Conservation (phyloP, 2,888 invertebrate genomes). For the Strigamia transsilvanica region DNA sequence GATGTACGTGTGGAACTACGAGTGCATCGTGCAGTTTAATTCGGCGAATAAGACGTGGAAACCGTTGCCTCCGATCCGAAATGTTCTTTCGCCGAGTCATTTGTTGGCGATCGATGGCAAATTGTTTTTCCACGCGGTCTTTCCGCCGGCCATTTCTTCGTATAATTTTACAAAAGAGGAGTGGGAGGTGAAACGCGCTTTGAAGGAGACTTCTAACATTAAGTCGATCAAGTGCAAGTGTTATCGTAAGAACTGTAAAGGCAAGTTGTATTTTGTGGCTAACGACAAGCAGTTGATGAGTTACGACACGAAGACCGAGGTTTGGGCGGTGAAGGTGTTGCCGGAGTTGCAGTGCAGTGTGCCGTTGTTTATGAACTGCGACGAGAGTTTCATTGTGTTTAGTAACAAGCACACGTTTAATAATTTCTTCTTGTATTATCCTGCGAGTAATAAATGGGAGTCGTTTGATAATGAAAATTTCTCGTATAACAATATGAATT, state of each 20-base stretch:
- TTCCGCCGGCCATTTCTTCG: background rate
- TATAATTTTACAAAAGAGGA: background rate
- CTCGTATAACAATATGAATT: background rate
- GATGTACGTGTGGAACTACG: constrained; percentile 14
- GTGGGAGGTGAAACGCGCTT: background rate
- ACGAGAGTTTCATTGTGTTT: constrained; percentile 2
- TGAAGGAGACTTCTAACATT: background rate
- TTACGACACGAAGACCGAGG: background rate
- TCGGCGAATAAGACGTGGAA: background rate
- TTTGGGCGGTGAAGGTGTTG: background rate
- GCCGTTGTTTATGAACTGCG: constrained; percentile 5
- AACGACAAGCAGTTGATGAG: constrained; percentile 28
- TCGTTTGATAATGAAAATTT: background rate
- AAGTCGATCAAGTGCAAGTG: background rate
- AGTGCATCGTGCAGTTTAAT: constrained; percentile 8
- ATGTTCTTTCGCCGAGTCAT: constrained; percentile 2
- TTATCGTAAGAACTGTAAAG: background rate
- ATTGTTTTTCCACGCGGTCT: background rate
- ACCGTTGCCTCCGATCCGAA: background rate
- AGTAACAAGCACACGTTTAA: constrained; percentile 2
- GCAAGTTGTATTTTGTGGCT: background rate
- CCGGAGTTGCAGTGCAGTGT: constrained; percentile 3
- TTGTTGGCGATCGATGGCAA: background rate
- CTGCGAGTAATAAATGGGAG: background rate
- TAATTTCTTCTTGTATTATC: constrained; percentile 6